phyloP scores from a whole-genome alignment of 2,888 invertebrate genomes.

The Catotricha subobsoleta region DNA sequence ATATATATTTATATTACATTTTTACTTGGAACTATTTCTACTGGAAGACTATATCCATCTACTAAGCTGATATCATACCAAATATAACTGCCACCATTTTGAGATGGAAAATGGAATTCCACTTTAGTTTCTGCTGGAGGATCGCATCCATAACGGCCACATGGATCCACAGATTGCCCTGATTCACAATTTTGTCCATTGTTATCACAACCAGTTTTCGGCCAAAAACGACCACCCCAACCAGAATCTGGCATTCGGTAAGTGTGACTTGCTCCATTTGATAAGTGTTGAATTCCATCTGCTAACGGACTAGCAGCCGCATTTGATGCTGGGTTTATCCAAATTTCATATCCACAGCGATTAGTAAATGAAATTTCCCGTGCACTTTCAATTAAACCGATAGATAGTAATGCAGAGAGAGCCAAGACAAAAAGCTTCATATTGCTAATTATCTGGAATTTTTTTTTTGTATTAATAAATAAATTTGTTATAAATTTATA shows the following conservation, averaged over 20 bases:
- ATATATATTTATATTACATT: too few species aligned
- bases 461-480: too few species aligned
- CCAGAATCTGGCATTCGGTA: neutral
- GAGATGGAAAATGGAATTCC: conserved; percentile 2
- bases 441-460: too few species aligned
- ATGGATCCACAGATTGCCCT: conserved; percentile 4
- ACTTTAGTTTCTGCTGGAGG: conserved; percentile 5
- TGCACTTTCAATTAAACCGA: too few species aligned
- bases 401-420: too few species aligned
- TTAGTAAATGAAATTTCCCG: too few species aligned
- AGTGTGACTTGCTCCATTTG: neutral
- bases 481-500: too few species aligned
- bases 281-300: neutral
- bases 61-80: conserved; percentile 6
- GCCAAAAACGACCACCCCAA: conserved; percentile 1
- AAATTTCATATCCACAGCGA: too few species aligned
- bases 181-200: conserved; percentile 1
- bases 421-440: too few species aligned
- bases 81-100: neutral
- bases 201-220: conserved; percentile 3
- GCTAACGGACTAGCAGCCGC: too few species aligned
- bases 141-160: neutral
- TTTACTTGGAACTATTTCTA: neutral
- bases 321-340: too few species aligned
- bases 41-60: conserved; percentile 1